Conservation (phyloP, 2,113 vertebrate genomes). For the Meleagris gallopavo region DNA sequence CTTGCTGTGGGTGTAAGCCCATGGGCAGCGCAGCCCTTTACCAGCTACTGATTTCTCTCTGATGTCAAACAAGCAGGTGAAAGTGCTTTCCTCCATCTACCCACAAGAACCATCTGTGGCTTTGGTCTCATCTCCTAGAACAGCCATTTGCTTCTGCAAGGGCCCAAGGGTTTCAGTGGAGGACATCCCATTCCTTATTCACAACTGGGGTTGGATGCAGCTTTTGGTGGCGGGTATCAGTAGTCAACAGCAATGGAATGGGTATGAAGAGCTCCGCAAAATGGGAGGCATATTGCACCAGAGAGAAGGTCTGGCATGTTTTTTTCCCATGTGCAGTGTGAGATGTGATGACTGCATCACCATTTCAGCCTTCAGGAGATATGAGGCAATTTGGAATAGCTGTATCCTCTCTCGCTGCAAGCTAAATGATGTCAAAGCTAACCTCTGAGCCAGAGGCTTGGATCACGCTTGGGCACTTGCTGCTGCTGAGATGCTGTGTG, state of each 20-base stretch:
- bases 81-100: neutral
- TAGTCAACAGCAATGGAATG: neutral
- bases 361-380: conserved; percentile 1
- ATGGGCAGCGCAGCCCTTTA: neutral
- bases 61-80: neutral
- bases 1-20: neutral
- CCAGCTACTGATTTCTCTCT: neutral
- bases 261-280: neutral
- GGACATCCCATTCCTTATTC: accelerated
- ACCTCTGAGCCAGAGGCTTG: neutral
- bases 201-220: neutral
- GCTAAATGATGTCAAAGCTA: conserved; percentile 5
- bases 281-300: neutral
- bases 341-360: neutral
- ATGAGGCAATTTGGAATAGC: neutral
- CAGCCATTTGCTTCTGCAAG: neutral
- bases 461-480: neutral
- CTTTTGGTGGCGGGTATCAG: neutral
- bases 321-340: neutral
- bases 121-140: neutral
- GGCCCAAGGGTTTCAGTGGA: neutral
- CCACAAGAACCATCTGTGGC: neutral
- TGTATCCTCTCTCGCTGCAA: neutral
- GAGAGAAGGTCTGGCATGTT: neutral
- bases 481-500: neutral